phyloP scores from a whole-genome alignment of 2,888 invertebrate species.

The Therioaphis trifolii region DNA sequence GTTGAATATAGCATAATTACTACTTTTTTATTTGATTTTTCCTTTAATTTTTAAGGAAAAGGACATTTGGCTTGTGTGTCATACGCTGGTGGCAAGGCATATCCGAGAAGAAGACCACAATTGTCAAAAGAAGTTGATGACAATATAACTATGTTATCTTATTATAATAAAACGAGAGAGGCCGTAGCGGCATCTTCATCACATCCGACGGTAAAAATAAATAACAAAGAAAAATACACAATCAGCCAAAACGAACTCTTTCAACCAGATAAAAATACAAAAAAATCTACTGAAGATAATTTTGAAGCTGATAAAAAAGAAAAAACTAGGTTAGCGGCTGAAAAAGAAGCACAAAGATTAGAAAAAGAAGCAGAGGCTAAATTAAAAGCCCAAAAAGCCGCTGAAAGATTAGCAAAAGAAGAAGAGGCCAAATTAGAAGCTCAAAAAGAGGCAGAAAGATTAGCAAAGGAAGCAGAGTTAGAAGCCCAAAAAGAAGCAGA shows the following conservation, averaged over 20 bases:
- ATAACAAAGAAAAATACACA: constrained; percentile 71
- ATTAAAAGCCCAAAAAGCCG: neutral
- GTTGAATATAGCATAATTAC: neutral
- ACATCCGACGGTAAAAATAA: constrained; percentile 66
- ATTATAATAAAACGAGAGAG: constrained; percentile 75
- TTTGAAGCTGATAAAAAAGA: neutral
- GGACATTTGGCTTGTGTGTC: constrained; percentile 86
- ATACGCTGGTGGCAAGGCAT: constrained; percentile 84
- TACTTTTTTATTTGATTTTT: neutral
- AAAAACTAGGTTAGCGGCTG: constrained; percentile 1
- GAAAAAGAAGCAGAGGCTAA: neutral
- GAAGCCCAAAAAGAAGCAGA: constrained; percentile 1
- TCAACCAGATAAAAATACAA: constrained; percentile 71
- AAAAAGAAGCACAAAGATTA: neutral
- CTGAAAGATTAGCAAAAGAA: neutral
- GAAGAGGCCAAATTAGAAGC: neutral
- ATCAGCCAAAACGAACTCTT: constrained; percentile 67
- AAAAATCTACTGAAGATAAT: neutral
- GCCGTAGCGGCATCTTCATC: constrained; percentile 67
- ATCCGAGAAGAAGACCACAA: constrained; percentile 80
- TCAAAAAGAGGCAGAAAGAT: neutral
- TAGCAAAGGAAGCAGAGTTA: neutral
- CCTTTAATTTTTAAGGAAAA: constrained; percentile 73
- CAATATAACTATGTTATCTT: constrained; percentile 85
- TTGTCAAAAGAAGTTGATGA: constrained; percentile 74